phyloP scores from a whole-genome alignment of 1,140 invertebrate species.

The Cyclargus thomasi region DNA sequence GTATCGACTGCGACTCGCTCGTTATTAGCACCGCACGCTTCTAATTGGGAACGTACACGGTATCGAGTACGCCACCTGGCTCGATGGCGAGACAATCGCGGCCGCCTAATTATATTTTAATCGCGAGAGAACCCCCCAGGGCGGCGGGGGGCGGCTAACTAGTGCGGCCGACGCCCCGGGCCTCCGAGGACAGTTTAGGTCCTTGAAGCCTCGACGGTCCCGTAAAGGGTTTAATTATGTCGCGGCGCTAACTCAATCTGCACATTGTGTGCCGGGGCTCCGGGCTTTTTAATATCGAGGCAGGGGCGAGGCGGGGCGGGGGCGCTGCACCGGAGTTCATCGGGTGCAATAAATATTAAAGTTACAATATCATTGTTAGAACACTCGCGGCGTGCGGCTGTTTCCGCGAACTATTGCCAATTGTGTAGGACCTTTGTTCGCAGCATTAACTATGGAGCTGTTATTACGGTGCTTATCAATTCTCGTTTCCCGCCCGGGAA shows the following conservation, averaged over 20 bases:
- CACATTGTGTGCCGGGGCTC: not conserved
- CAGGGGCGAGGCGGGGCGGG: not conserved
- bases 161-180: conserved; percentile 50
- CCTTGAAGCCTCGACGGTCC: conserved; percentile 69
- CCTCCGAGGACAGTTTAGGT: conserved; percentile 73
- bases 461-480: conserved; percentile 47
- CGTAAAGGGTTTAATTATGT: conserved; percentile 68
- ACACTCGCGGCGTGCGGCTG: conserved; percentile 56
- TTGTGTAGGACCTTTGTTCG: conserved; percentile 63
- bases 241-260: conserved; percentile 55
- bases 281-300: conserved; percentile 1
- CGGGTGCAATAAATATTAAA: conserved; percentile 74
- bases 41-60: conserved; percentile 65
- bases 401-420: conserved; percentile 64
- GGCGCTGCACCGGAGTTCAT: conserved; percentile 44
- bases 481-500: not conserved
- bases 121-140: conserved; percentile 53
- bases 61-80: conserved; percentile 65
- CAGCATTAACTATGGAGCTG: conserved; percentile 61
- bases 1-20: not conserved
- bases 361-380: conserved; percentile 70
- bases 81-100: conserved; percentile 68
- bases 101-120: conserved; percentile 73
- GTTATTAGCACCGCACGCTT: conserved; percentile 39
- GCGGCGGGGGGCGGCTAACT: conserved; percentile 46